These are phyloP conservation scores for Grammatotria lemairii DNA, from an alignment of 2,113 vertebrate genomes.

Conservation along the genomic window DNA sequence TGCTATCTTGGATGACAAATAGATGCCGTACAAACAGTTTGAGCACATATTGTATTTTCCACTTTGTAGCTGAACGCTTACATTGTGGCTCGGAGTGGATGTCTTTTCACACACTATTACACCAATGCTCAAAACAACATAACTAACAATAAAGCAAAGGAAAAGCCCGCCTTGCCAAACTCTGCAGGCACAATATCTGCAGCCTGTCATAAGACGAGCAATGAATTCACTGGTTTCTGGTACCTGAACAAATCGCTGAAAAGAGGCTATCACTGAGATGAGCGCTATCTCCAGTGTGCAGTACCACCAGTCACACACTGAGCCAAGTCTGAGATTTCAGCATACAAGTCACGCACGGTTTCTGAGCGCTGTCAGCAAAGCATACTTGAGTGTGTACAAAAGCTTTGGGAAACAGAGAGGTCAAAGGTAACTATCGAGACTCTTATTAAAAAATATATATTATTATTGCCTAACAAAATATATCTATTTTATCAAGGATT, in stretches of 20 bases:
- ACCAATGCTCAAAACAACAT: constrained; percentile 11
- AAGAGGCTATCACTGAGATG: constrained; percentile 29
- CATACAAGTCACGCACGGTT: constrained; percentile 22
- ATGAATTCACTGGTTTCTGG: constrained; percentile 15
- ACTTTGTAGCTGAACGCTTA: constrained; percentile 14
- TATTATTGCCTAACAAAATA: neutral
- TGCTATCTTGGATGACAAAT: neutral
- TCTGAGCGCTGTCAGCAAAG: constrained; percentile 5
- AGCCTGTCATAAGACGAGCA: constrained; percentile 32
- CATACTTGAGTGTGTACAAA: neutral
- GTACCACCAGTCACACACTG: neutral
- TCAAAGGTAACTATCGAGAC: neutral
- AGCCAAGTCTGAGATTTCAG: constrained; percentile 50
- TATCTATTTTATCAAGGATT: neutral
- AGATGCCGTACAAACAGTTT: constrained; percentile 33
- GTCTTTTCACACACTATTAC: constrained; percentile 5
- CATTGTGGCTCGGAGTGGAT: neutral
- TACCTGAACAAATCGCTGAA: constrained; percentile 49
- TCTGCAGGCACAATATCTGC: constrained; percentile 14
- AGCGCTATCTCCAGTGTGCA: constrained; percentile 48
- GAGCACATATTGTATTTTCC: constrained; percentile 5
- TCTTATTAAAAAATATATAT: neutral
- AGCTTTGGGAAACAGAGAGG: neutral
- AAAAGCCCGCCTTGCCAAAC: constrained; percentile 13
- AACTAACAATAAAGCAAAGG: constrained; percentile 28